These are phyloP conservation scores for Chiridota heheva DNA, from an alignment of 35 echinoderm and acorn worm species.

Conservation along the genomic window DNA sequence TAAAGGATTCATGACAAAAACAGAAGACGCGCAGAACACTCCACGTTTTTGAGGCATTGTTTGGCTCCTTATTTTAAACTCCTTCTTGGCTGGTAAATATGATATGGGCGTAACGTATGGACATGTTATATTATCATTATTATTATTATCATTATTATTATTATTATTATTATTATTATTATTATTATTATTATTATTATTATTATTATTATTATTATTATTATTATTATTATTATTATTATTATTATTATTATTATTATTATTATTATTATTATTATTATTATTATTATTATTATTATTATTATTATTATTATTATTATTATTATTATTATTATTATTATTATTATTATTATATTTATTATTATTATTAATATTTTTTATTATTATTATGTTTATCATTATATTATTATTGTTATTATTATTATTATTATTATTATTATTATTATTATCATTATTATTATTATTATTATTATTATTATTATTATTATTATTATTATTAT, in stretches of 20 bases:
- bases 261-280: slow-evolving; percentile 1
- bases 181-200: slow-evolving; percentile 11
- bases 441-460: too few relatives aligned
- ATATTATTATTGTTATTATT: background rate
- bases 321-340: slow-evolving; percentile 4
- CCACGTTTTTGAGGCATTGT: too few relatives aligned
- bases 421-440: too few relatives aligned
- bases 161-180: slow-evolving; percentile 11
- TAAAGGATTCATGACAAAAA: too few relatives aligned
- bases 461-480: too few relatives aligned
- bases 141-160: slow-evolving; percentile 8
- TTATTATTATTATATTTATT: slow-evolving; percentile 3
- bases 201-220: slow-evolving; percentile 11
- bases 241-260: slow-evolving; percentile 11
- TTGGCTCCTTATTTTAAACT: too few relatives aligned
- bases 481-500: too few relatives aligned
- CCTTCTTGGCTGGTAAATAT: too few relatives aligned
- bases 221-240: slow-evolving; percentile 11
- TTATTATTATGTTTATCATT: background rate
- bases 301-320: slow-evolving; percentile 4
- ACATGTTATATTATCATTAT: background rate
- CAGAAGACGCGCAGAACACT: too few relatives aligned
- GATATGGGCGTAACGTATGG: too few relatives aligned
- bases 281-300: slow-evolving; percentile 11
- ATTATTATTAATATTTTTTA: background rate